A percentile compares a stretch with the other conserved stretches of the same genome.
Evolutionary conservation across 2,113 vertebrate genomes (phyloP).

Genomic region (Perognathus longimembris): DNA sequence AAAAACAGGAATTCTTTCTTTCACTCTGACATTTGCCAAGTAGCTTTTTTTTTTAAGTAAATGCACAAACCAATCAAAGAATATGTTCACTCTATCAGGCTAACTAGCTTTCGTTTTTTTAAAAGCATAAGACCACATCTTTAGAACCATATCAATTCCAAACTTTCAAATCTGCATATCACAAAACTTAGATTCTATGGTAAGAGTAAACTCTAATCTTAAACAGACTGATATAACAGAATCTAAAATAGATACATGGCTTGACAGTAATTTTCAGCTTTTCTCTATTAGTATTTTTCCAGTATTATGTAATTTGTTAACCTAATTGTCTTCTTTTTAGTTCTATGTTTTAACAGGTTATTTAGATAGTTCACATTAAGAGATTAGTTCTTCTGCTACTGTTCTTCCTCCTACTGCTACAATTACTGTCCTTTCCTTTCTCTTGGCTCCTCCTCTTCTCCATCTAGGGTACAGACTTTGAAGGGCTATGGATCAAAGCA

Average conservation of each 20-base stretch:
- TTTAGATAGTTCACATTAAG: not conserved
- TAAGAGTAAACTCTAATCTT: not conserved
- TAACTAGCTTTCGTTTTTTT: not conserved
- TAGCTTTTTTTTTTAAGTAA: not conserved
- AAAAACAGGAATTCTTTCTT: not conserved
- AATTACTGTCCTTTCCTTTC: too few relatives aligned
- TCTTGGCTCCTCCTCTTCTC: not conserved
- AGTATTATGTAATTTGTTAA: too few relatives aligned
- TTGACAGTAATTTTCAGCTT: not conserved
- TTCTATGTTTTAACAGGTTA: not conserved
- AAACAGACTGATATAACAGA: not conserved
- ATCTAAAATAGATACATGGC: not conserved
- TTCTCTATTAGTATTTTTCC: not conserved
- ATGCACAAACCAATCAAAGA: not conserved
- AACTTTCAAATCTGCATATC: not conserved
- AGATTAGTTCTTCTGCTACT: not conserved
- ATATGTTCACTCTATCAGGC: not conserved
- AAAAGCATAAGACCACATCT: not conserved
- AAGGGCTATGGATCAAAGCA: constrained; percentile 30
- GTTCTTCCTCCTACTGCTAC: not conserved
- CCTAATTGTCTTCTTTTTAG: not conserved
- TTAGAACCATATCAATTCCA: not conserved
- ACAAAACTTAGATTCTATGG: not conserved
- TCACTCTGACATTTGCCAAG: not conserved
- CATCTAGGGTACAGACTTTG: not conserved